Percentiles rank a stretch among this genome's conserved stretches.
Conservation (phyloP, 2,113 vertebrate genomes). For the Dipodomys stephensi region DNA sequence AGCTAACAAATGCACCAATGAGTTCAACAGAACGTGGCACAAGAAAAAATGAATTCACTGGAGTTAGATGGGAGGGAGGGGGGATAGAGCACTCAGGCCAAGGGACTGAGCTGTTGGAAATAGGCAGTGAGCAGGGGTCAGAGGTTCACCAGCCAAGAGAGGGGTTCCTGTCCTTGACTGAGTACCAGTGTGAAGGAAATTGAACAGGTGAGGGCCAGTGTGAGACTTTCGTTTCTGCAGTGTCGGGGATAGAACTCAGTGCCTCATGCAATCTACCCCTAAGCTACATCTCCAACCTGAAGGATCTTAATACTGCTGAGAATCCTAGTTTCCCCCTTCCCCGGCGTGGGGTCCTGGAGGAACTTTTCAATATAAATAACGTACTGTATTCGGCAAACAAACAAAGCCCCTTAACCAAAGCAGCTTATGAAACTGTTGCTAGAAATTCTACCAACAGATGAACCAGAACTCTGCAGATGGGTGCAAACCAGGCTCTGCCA, state of each 20-base stretch:
- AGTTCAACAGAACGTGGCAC: background rate
- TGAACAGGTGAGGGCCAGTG: background rate
- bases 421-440: background rate
- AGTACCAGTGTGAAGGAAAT: background rate
- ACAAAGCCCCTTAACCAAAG: background rate
- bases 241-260: no score
- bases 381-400: background rate
- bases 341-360: background rate
- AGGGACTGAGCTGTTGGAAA: background rate
- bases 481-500: background rate
- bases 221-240: no score
- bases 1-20: background rate
- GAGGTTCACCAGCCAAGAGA: background rate
- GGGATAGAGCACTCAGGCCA: background rate
- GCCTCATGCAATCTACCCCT: no score
- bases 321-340: no score
- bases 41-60: rapidly evolving
- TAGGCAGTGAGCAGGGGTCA: background rate
- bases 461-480: background rate
- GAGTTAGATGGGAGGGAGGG: background rate
- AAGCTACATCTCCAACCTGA: no score
- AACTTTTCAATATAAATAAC: background rate
- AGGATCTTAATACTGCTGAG: no score
- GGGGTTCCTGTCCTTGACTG: background rate
- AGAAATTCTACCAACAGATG: background rate